Percentiles rank a stretch among this genome's conserved stretches.
These are phyloP conservation scores for Xanthorhoe spadicearia DNA, from an alignment of 2,888 invertebrate genomes.

Conservation along the genomic window DNA sequence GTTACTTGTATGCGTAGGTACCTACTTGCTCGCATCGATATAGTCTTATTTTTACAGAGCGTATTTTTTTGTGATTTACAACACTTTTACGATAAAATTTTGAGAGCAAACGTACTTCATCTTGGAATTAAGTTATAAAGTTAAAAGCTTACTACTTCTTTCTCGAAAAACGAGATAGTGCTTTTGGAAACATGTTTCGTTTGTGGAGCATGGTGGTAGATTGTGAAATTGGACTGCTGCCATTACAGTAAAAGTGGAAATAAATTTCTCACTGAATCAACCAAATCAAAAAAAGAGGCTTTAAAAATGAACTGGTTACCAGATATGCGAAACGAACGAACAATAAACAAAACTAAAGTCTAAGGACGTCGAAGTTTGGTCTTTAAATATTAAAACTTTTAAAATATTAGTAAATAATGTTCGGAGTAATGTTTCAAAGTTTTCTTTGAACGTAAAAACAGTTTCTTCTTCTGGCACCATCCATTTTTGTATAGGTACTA, in stretches of 20 bases:
- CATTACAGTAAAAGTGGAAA: constrained; percentile 83
- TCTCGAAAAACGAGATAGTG: constrained; percentile 58
- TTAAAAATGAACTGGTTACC: background rate
- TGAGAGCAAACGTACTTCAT: constrained; percentile 34
- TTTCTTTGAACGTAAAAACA: constrained; percentile 13
- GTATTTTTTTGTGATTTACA: constrained; percentile 22
- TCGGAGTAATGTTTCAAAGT: constrained; percentile 5
- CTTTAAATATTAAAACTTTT: too few species aligned
- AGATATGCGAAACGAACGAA: background rate
- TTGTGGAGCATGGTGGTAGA: constrained; percentile 72
- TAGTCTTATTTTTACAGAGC: background rate
- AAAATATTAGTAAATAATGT: background rate
- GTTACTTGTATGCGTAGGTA: background rate
- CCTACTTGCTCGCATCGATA: background rate
- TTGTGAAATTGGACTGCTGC: constrained; percentile 79
- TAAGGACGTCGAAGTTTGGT: too few species aligned
- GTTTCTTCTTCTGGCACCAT: background rate
- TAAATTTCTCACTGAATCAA: constrained; percentile 76
- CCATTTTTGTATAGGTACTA: constrained; percentile 2
- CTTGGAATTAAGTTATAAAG: constrained; percentile 51
- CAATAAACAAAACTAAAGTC: too few species aligned
- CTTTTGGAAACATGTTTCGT: constrained; percentile 75
- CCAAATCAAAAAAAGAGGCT: constrained; percentile 62
- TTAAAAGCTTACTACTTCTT: constrained; percentile 48
- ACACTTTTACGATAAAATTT: constrained; percentile 30